Base-by-base conservation (phyloP, 2,113 vertebrate species). In the Elephas maximus region DNA sequence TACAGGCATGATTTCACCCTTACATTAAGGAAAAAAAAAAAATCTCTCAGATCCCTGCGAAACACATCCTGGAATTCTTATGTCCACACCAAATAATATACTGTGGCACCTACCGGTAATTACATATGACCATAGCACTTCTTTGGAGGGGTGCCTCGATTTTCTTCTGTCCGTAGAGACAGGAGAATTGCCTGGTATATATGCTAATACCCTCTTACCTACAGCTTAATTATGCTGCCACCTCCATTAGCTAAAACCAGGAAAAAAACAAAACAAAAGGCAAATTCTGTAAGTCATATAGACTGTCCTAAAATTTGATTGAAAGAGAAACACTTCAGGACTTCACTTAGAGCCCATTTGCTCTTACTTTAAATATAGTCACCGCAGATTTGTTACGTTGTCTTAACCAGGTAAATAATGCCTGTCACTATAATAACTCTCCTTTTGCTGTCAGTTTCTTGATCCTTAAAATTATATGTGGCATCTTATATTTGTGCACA, bases 31-130 rank as follows among this genome's bases (percentile, higher is more conserved):
- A 37, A 37, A n/a, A 6, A 26, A 26, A 53, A 26, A 41, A 45
- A 85, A 63, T 82, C 41, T 33, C 91, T 20, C 71, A 30, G 51
- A 1, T 90, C 20, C 44, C 95, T 30, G 74, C 82, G 62, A 85
- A 81, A 87, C 14, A 87, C 45, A 96, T 95, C 73, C 82, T 97
- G 84, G 81, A 96, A 95, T 96, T 88, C 88, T 91, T 23, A 33
- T 96, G 48, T 93, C 78, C 48, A 96, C 91, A 92, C 71, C 88
- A 96, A 88, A 93, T 96, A 85, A 94, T 93, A 53, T n/a, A 81
- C 84, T 74, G 62, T 93, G 77, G 77, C 11, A 83, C n/a, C 53
- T 65, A 88, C 93, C 94, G 96, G 18, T 90, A 88, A 90, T 90
- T 90, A 60, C 88, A 92, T 96, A 92, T 96, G 92, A 95, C 53